A percentile compares a stretch with the other conserved stretches of the same genome.
Evolutionary conservation across 2,888 invertebrate species (phyloP).

Genomic region (Phaedon cochleariae): DNA sequence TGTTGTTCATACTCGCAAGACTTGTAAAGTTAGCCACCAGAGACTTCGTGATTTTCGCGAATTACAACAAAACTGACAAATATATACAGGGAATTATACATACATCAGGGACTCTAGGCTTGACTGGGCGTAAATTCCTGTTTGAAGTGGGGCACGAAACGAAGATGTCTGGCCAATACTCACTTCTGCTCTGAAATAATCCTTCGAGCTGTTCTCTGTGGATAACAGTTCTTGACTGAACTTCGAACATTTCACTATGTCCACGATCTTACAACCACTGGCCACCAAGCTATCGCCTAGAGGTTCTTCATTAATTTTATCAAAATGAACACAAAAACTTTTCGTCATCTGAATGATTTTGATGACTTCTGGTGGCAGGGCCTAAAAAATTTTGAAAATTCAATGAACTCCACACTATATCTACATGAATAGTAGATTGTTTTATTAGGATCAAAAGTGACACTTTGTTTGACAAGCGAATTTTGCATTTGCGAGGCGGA

Average conservation of each 20-base stretch:
- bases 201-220: slow-evolving; percentile 33
- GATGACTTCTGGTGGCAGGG: slow-evolving; percentile 49
- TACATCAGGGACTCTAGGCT: too few relatives aligned
- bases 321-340: slow-evolving; percentile 54
- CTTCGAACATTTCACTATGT: slow-evolving; percentile 49
- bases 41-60: too few relatives aligned
- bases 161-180: background rate
- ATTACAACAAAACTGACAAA: too few relatives aligned
- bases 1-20: too few relatives aligned
- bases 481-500: too few relatives aligned
- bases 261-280: slow-evolving; percentile 52
- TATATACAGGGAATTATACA: too few relatives aligned
- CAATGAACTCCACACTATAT: slow-evolving; percentile 5
- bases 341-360: slow-evolving; percentile 53
- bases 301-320: slow-evolving; percentile 50
- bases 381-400: slow-evolving; percentile 42
- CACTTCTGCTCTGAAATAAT: slow-evolving; percentile 24
- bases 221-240: slow-evolving; percentile 42
- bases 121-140: too few relatives aligned
- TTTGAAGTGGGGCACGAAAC: too few relatives aligned
- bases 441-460: too few relatives aligned
- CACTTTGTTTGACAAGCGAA: too few relatives aligned
- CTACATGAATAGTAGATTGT: too few relatives aligned
- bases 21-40: too few relatives aligned
- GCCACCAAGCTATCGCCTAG: slow-evolving; percentile 35